Evolutionary conservation across 2,113 vertebrate genomes (phyloP).

Genomic region (Forbesichthys papilliferus): DNA sequence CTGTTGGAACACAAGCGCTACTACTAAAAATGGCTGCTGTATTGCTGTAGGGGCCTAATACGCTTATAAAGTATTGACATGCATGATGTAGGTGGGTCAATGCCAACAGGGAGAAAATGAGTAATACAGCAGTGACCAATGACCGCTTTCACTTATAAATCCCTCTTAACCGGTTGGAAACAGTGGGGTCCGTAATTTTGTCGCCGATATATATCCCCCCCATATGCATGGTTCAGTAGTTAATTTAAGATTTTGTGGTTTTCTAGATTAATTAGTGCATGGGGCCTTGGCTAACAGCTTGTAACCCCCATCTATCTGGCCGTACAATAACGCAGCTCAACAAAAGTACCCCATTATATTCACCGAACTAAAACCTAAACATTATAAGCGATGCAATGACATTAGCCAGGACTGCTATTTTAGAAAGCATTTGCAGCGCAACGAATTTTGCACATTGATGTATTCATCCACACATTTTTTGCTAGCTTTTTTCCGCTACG

Average conservation of each 20-base stretch:
- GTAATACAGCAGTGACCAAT: slow-evolving; percentile 65
- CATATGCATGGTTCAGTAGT: slow-evolving; percentile 1
- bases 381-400: not conserved
- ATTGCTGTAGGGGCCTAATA: not conserved
- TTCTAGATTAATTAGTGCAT: slow-evolving; percentile 61
- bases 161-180: slow-evolving; percentile 33
- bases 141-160: slow-evolving; percentile 56
- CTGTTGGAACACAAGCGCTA: too few relatives aligned
- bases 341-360: slow-evolving; percentile 46
- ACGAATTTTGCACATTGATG: slow-evolving; percentile 43
- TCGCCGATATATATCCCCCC: slow-evolving; percentile 3
- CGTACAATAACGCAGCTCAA: slow-evolving; percentile 48
- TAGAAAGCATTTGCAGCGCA: accelerated
- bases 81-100: slow-evolving; percentile 38
- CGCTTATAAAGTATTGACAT: slow-evolving; percentile 15
- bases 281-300: slow-evolving; percentile 66
- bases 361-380: slow-evolving; percentile 18
- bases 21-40: not conserved
- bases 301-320: slow-evolving; percentile 55
- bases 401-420: not conserved
- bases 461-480: slow-evolving; percentile 46
- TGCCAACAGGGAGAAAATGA: slow-evolving; percentile 56
- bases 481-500: slow-evolving; percentile 44
- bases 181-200: slow-evolving; percentile 16
- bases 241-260: slow-evolving; percentile 28